These are phyloP conservation scores for Ornithoptera alexandrae DNA, from an alignment of 2,888 invertebrate species.

Conservation along the genomic window DNA sequence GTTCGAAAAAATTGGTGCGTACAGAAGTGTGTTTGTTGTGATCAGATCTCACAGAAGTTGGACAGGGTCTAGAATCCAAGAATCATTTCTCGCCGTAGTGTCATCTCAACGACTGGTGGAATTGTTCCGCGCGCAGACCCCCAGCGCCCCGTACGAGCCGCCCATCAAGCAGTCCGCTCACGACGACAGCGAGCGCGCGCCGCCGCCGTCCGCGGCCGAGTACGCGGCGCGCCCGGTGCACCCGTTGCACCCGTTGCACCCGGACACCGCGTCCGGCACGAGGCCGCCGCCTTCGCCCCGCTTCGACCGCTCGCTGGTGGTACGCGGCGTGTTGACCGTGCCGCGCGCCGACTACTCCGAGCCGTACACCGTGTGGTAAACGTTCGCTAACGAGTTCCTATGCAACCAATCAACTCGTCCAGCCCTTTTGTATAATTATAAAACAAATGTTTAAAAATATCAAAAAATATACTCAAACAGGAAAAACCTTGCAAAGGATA, in stretches of 20 bases:
- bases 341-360: constrained; percentile 60
- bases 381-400: neutral
- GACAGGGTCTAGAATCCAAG: too few species aligned
- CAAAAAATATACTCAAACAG: too few species aligned
- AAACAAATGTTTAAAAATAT: too few species aligned
- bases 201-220: constrained; percentile 32
- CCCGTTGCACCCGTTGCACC: constrained; percentile 34
- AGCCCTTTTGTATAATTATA: too few species aligned
- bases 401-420: too few species aligned
- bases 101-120: constrained; percentile 49
- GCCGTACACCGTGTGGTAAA: constrained; percentile 52
- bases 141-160: constrained; percentile 49
- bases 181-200: constrained; percentile 37
- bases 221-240: constrained; percentile 31
- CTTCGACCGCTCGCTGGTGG: constrained; percentile 46
- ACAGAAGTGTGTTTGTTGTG: too few species aligned
- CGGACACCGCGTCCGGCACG: constrained; percentile 13
- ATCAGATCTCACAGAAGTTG: too few species aligned
- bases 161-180: constrained; percentile 47
- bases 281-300: constrained; percentile 37
- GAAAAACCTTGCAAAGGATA: too few species aligned
- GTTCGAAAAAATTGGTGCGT: constrained; percentile 22
- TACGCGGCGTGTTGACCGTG: constrained; percentile 54
- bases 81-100: constrained; percentile 38
- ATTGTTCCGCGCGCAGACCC: constrained; percentile 50